Conservation (phyloP, 2,797 vertebrate species). For the Phaenicophaeus curvirostris region DNA sequence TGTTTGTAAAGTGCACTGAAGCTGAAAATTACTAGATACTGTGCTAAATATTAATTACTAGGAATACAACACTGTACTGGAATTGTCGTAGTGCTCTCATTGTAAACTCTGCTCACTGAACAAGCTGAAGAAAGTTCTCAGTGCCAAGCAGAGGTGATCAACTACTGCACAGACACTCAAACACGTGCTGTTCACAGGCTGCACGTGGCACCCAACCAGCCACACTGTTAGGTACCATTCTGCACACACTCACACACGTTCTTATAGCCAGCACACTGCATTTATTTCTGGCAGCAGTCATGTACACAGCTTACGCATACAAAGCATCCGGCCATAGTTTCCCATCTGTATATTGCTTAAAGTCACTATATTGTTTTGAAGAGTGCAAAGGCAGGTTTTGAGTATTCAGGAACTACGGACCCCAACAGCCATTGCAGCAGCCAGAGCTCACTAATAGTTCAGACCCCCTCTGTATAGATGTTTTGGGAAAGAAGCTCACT, state of each 20-base stretch:
- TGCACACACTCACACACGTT: accelerated
- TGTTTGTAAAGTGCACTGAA: constrained; percentile 51
- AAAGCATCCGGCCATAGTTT: neutral
- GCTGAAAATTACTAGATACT: constrained; percentile 64
- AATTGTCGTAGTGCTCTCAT: neutral
- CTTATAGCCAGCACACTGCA: accelerated
- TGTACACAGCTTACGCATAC: accelerated
- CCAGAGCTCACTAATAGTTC: neutral
- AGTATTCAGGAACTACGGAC: accelerated
- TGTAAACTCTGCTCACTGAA: neutral
- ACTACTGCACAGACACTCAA: accelerated
- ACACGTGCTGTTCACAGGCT: accelerated
- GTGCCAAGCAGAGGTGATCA: neutral
- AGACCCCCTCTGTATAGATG: neutral
- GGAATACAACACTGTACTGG: neutral
- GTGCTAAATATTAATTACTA: constrained; percentile 66
- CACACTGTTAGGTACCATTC: accelerated
- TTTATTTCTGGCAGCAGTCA: accelerated
- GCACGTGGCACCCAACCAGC: accelerated
- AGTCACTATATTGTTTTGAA: accelerated
- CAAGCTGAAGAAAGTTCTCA: neutral
- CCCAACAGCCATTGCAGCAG: neutral
- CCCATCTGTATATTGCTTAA: neutral
- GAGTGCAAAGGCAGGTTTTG: neutral
- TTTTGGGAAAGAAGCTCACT: neutral